phyloP scores from a whole-genome alignment of 2,888 invertebrate species.

The Hemithea aestivaria region DNA sequence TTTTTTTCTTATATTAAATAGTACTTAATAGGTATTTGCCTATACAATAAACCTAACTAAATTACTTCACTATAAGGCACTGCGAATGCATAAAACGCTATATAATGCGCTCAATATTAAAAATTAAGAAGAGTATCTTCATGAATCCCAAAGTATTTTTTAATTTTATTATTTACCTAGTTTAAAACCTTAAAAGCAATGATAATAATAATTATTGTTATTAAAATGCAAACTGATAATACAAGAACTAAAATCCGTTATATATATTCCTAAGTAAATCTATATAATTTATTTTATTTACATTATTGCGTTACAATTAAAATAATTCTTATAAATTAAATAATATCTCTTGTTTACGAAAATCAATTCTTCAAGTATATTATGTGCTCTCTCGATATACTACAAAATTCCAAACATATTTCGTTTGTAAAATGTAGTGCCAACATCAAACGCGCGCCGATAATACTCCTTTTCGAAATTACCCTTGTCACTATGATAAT shows the following conservation, averaged over 20 bases:
- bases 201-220: slow-evolving; percentile 18
- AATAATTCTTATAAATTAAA: slow-evolving; percentile 8
- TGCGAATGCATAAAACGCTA: slow-evolving; percentile 66
- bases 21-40: too few species aligned
- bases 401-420: too few species aligned
- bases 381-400: too few species aligned
- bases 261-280: too few species aligned
- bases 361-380: slow-evolving; percentile 1
- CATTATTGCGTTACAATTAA: slow-evolving; percentile 17
- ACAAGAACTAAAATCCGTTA: neutral
- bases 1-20: too few species aligned
- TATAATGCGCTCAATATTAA: slow-evolving; percentile 12
- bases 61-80: slow-evolving; percentile 55
- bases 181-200: too few species aligned
- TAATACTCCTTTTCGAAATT: slow-evolving; percentile 78
- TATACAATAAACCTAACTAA: too few species aligned
- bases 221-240: slow-evolving; percentile 12
- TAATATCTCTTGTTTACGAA: slow-evolving; percentile 2
- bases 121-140: too few species aligned
- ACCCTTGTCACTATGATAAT: slow-evolving; percentile 60
- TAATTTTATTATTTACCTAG: too few species aligned
- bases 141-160: too few species aligned
- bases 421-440: neutral
- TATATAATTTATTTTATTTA: slow-evolving; percentile 13
- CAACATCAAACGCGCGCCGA: slow-evolving; percentile 3